phyloP scores from a whole-genome alignment of 2,888 invertebrate species.

The Phaedon cochleariae region DNA sequence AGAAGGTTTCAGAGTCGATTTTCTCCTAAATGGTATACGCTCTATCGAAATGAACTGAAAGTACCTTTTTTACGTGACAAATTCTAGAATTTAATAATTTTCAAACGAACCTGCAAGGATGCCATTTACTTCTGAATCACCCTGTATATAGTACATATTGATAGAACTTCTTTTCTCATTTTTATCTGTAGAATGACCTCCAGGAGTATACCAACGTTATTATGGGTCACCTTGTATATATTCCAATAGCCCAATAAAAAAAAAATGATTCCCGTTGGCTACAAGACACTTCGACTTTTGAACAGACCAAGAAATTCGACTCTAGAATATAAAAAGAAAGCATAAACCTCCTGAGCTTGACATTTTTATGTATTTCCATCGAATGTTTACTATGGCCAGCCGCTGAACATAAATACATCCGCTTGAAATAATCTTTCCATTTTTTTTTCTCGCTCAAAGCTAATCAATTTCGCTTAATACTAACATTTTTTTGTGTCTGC shows the following conservation, averaged over 20 bases:
- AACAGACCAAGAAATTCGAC: not conserved
- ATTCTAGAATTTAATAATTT: no score
- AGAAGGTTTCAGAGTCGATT: no score
- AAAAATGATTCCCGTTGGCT: not conserved
- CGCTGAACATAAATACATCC: slow-evolving; percentile 1
- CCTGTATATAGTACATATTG: no score
- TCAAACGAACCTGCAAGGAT: no score
- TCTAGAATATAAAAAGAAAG: not conserved
- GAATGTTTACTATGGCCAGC: slow-evolving; percentile 16
- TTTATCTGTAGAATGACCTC: no score
- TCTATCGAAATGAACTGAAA: no score
- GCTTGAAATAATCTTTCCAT: not conserved
- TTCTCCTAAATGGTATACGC: no score
- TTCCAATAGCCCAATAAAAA: not conserved
- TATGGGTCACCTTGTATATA: no score
- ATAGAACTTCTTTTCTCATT: no score
- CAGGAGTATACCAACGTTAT: no score
- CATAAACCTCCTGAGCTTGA: slow-evolving; percentile 2
- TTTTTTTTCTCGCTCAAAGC: not conserved
- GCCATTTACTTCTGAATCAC: no score
- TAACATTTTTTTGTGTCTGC: not conserved
- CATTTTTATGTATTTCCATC: slow-evolving; percentile 24
- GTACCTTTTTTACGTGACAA: no score
- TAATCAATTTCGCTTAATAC: not conserved
- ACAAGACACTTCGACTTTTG: not conserved